Evolutionary conservation across 2,797 vertebrate species (phyloP), one percentile per base, ranked within the genome.

Genomic region (Intellagama lesueurii): DNA sequence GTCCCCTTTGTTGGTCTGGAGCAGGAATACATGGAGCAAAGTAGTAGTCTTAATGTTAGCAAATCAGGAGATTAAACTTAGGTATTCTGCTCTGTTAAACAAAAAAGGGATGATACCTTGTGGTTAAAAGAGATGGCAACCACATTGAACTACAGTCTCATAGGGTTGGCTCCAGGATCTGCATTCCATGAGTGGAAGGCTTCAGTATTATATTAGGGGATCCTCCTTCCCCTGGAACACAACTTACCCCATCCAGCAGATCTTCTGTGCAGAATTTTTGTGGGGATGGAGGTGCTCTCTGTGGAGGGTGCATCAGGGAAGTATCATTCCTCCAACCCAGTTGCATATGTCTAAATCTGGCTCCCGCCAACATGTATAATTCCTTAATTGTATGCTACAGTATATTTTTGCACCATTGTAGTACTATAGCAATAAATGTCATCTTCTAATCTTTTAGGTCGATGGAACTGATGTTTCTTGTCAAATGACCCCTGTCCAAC

Each of bases 401-500:
- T 75, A 75, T 75, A 35, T 60, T 60, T 52, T 81, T 19, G 4
- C 32, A 24, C 52, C n/a, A 17, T 60, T 87, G 86, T 14, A 9
- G 87, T 47, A 47, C 44, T 47, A 1, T 49, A 49, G 5, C 0
- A 86, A 89, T 35, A 76, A 5, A 40, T 89, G 1, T 66, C 8
- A 87, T 28, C 14, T 95, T 76, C 30, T 78, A 66, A 76, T 12
- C 3, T 88, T 96, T 92, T 96, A 99, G 98, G 97, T 88, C 0
- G 98, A 98, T 87, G 97, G 95, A 24, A 97, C 97, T 52, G 98
- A 98, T 93, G 97, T 99, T n/a, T 97, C 97, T 0, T 99, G 98
- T 95, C 96, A 98, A 73, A 95, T 96, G 92, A 96, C 90, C 92
- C 96, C 95, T 32, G 60, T 94, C 64, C 95, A 95, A 91, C 96